Evolutionary conservation across 2,113 vertebrate genomes (phyloP).

Genomic region (Ammodytes marinus): DNA sequence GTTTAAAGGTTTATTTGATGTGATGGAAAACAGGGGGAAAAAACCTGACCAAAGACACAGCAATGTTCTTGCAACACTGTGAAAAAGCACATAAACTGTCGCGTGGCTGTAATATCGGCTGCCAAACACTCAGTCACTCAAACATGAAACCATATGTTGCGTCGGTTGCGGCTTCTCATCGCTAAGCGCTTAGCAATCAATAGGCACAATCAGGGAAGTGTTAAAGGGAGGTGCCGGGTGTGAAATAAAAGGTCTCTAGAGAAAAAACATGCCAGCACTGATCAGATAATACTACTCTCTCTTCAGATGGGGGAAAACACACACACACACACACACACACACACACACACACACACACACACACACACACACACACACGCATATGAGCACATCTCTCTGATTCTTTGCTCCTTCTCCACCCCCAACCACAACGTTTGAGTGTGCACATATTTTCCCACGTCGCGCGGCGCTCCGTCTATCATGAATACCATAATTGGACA

Average conservation of each 20-base stretch:
- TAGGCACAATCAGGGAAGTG: slow-evolving; percentile 78
- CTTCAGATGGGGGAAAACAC: slow-evolving; percentile 34
- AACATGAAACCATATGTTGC: slow-evolving; percentile 68
- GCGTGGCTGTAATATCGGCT: slow-evolving; percentile 39
- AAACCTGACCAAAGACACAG: neutral
- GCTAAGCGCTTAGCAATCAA: slow-evolving; percentile 75
- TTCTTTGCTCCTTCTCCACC: slow-evolving; percentile 10
- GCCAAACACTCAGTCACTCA: slow-evolving; percentile 69
- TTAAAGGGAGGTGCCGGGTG: slow-evolving; percentile 72
- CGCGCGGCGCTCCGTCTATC: slow-evolving; percentile 18
- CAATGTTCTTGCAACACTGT: neutral
- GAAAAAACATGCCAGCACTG: slow-evolving; percentile 77
- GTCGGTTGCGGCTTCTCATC: slow-evolving; percentile 65
- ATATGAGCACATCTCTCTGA: neutral
- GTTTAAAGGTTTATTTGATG: neutral
- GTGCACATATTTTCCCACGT: slow-evolving; percentile 37
- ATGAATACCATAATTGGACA: slow-evolving; percentile 71
- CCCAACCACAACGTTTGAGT: slow-evolving; percentile 43
- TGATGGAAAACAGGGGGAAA: neutral
- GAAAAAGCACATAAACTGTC: slow-evolving; percentile 31
- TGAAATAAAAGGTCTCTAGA: slow-evolving; percentile 81
- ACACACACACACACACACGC: slow-evolving; percentile 18
- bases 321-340: neutral
- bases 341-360: slow-evolving; percentile 3
- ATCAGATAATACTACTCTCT: slow-evolving; percentile 77